These are phyloP conservation scores for Ichneumon xanthorius DNA, from an alignment of 2,888 invertebrate species.

Conservation along the genomic window DNA sequence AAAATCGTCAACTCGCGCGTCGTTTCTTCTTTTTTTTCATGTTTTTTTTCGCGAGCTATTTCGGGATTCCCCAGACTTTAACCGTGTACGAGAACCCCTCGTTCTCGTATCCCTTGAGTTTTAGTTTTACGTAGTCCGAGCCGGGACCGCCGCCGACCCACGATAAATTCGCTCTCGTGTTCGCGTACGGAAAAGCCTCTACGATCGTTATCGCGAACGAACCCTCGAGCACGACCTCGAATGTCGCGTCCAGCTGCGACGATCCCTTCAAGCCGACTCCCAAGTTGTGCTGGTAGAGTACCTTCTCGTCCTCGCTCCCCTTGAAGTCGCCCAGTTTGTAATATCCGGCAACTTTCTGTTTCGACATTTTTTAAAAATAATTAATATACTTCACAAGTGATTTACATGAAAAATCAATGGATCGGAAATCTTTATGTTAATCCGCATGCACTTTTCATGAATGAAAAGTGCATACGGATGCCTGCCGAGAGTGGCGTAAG, in stretches of 20 bases:
- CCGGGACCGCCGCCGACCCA: conserved; percentile 84
- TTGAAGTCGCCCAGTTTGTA: conserved; percentile 70
- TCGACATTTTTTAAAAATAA: not conserved
- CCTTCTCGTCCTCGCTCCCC: conserved; percentile 60
- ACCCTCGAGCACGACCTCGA: conserved; percentile 83
- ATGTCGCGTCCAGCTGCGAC: conserved; percentile 68
- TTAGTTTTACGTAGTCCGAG: conserved; percentile 83
- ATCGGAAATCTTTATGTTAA: no score
- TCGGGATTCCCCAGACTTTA: conserved; percentile 82
- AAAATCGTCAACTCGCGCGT: no score
- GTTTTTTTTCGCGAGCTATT: not conserved
- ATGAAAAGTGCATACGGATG: no score
- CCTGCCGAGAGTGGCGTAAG: no score
- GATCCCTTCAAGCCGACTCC: conserved; percentile 69
- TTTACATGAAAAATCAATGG: no score
- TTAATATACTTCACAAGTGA: not conserved
- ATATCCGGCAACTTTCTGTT: conserved; percentile 51
- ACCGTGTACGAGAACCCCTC: conserved; percentile 85
- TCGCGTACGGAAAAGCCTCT: conserved; percentile 82
- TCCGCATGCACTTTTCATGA: no score
- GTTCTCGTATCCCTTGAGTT: conserved; percentile 83
- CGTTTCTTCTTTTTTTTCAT: not conserved
- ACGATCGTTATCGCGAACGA: conserved; percentile 84
- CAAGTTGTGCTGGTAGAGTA: conserved; percentile 76
- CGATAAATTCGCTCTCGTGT: conserved; percentile 79